Evolutionary conservation across 1,140 invertebrate genomes (phyloP), one percentile per base, ranked within the genome.

Genomic region (Euwallacea similis): DNA sequence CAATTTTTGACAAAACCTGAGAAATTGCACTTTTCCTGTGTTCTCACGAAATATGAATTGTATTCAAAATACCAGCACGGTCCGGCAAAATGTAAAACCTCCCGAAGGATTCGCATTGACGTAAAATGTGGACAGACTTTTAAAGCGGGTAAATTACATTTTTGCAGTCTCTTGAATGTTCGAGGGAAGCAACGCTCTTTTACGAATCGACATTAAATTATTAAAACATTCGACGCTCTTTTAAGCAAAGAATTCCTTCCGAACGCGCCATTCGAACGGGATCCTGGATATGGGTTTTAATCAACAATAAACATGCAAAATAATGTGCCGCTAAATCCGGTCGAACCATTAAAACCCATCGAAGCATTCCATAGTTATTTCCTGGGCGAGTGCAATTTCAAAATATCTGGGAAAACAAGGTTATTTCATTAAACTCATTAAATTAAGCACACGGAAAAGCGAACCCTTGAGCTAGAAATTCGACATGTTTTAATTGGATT

Each of bases 401-500:
- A 70, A 70, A 63, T 60, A 15, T 43, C 33, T 55, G n/a, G 60
- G 53, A 70, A 70, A 70, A 70, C 68, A 70, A 63, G 50, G 60
- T 64, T 64, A 70, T 63, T 70, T 70, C 61, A 62, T 62, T 64
- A 55, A 64, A 70, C 68, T 58, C 68, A 64, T 70, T 64, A 70
- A 70, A 70, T 70, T 64, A 70, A 70, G 68, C 47, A 46, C 42
- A 64, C 42, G 61, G 68, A 70, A 70, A 70, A 70, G 54, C 68
- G 68, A 70, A 70, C 60, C n/a, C 61, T 64, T 64, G 50, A 64
- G 59, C 55, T 15, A 43, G 60, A 58, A 62, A 63, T 58, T 61
- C 68, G 42, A 61, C 68, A 70, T 63, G 50, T 63, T 64, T 64
- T 70, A 70, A 70, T 70, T 62, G 68, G 60, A 70, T 70, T 70